Conservation (phyloP, 2,113 vertebrate genomes). For the Oryctolagus cuniculus region mOryCun1.1 NC_091453.1:70338001-70338500, state of each 20-base stretch:
- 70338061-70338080: neutral
- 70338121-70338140: neutral
- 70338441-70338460: neutral
- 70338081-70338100: conserved; percentile 1
- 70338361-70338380: neutral
- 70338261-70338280: neutral
- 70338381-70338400: neutral
- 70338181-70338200: neutral
- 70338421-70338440: neutral
- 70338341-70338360: neutral
- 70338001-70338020: neutral
- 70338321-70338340: neutral
- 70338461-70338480: neutral
- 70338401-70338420: neutral
- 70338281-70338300: neutral
- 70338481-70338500: neutral
- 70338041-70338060: neutral
- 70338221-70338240: neutral
- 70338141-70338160: neutral
- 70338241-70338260: neutral
- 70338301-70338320: conserved; percentile 10
- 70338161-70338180: neutral
- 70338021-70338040: neutral
- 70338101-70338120: neutral
- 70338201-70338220: neutral